Conservation (phyloP, 2,113 vertebrate species). For the Proterorhinus semilunaris region DNA sequence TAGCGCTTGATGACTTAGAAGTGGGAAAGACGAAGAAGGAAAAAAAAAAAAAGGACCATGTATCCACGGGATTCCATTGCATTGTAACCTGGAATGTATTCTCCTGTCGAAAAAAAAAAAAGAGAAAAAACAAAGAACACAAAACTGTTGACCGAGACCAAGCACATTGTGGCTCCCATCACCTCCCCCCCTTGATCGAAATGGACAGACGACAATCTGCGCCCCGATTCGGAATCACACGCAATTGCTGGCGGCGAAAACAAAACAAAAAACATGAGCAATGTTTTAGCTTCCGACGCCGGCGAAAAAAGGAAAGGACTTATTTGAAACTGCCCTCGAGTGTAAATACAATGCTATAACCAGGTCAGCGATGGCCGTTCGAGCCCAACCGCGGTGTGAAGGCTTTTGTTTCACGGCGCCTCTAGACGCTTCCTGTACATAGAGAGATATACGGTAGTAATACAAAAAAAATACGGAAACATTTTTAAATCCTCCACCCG, state of each 20-base stretch:
- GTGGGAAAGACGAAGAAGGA: constrained; percentile 34
- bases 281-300: constrained; percentile 27
- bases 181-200: constrained; percentile 18
- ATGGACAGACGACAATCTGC: constrained; percentile 43
- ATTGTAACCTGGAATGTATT: constrained; percentile 61
- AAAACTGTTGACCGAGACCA: constrained; percentile 62
- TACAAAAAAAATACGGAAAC: constrained; percentile 30
- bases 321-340: constrained; percentile 51
- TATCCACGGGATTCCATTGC: constrained; percentile 34
- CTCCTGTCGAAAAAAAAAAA: constrained; percentile 34
- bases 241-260: constrained; percentile 7
- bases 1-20: constrained; percentile 43
- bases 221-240: constrained; percentile 20
- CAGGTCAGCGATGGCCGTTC: constrained; percentile 30
- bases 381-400: constrained; percentile 18
- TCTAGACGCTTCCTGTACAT: constrained; percentile 66
- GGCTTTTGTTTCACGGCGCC: constrained; percentile 47
- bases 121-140: constrained; percentile 11
- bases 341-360: constrained; percentile 40
- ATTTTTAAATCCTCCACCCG: constrained; percentile 60
- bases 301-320: constrained; percentile 34
- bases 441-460: constrained; percentile 59
- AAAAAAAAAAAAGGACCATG: constrained; percentile 16
- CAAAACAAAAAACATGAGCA: not conserved
- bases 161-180: constrained; percentile 59